These are phyloP conservation scores for Actenoides hombroni DNA, from an alignment of 2,113 vertebrate genomes.

Conservation along the genomic window DNA sequence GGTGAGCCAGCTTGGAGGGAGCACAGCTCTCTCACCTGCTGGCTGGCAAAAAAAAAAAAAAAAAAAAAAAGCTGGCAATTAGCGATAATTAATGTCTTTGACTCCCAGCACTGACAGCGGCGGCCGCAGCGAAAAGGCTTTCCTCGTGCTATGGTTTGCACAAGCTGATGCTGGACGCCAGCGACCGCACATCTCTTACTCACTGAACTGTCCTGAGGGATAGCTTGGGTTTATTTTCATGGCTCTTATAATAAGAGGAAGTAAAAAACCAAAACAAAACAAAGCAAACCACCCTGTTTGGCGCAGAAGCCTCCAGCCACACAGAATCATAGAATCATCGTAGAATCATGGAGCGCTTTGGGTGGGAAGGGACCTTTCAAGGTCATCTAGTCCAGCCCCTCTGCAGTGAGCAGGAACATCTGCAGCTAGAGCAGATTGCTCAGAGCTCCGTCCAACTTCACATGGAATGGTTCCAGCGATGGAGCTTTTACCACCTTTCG, in stretches of 20 bases:
- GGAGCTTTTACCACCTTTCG: background rate
- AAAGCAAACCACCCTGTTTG: background rate
- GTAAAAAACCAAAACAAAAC: background rate
- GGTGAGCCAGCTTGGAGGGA: background rate
- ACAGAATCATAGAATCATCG: no score
- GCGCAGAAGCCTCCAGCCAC: background rate
- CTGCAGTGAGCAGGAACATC: background rate
- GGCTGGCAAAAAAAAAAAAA: no score
- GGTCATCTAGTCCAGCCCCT: background rate
- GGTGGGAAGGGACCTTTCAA: background rate
- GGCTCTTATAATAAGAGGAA: background rate
- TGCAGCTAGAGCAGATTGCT: background rate
- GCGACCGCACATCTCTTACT: background rate
- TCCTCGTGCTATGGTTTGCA: background rate
- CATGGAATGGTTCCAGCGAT: background rate
- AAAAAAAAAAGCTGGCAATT: background rate
- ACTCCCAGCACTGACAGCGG: background rate
- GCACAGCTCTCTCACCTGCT: background rate
- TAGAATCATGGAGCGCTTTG: background rate
- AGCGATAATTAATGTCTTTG: background rate
- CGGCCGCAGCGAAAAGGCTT: background rate
- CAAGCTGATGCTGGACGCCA: fast-evolving
- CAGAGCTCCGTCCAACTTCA: background rate
- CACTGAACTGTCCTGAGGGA: background rate
- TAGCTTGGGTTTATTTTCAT: background rate